Base-by-base conservation (phyloP, 2,113 vertebrate species). In the Callospermophilus lateralis region DNA sequence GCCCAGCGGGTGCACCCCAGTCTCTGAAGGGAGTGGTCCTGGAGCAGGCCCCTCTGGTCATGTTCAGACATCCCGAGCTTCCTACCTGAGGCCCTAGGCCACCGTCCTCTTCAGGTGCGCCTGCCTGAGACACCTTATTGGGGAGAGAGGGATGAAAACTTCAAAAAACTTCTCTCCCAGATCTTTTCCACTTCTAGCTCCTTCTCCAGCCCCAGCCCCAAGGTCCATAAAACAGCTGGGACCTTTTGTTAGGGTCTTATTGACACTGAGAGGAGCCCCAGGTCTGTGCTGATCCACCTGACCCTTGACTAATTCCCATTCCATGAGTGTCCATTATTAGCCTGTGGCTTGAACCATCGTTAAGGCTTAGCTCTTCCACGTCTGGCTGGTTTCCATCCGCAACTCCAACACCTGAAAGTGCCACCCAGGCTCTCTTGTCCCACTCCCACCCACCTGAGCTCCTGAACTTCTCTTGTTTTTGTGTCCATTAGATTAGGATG, bases 401-500 rank as follows among this genome's bases (percentile, higher is more conserved):
- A 74, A 4, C 45, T 51, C 65, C 22, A 45, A 20, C 9, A 84
- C 58, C 84, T 28, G 39, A 63, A 58, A 65, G 30, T 42, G 48
- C 77, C 72, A 4, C 24, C 28, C 34, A 28, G 20, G 30, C 28
- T 65, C n/a, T 55, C 58, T 26, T 19, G 5, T 26, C 45, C 11
- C 22, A 11, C 12, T 42, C 53, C 42, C 72, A 22, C 28, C 61
- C 74, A 55, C 9, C 67, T 28, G 37, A 74, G 51, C 39, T 70
- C 39, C 86, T 55, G 67, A 87, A 34, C 30, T 89, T 90, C 84
- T 17, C 39, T 51, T 85, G 37, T 88, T 61, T 72, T 84, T 22
- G 17, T 32, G 39, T 15, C 30, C 19, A 51, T 48, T 37, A 93
- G 45, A 61, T 15, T n/a, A 78, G 45, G 39, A 58, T 11, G 34